Base-by-base conservation (phyloP, 2,797 vertebrate species). In the Crocodylus rhombifer region DNA sequence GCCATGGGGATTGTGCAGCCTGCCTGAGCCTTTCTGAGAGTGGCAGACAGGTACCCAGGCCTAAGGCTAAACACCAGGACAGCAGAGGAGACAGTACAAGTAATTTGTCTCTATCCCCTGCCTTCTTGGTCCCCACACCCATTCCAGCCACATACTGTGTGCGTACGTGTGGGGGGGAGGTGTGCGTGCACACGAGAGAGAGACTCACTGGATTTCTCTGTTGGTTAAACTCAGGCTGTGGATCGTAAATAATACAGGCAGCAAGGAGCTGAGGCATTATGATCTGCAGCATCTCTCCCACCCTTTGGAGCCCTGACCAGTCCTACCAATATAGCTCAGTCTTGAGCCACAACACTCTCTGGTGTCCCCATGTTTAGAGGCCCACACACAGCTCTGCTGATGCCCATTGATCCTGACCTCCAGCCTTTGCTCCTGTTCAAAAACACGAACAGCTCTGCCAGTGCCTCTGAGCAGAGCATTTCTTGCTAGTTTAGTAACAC, bases 351-450 rank as follows among this genome's bases (percentile, higher is more conserved):
- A 51, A 75, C 23, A 25, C 60, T 13, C 26, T 23, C 9, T 9
- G 14, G 79, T 16, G 20, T 55, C 42, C 84, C 2, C 30, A 7
- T 1, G 0, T 0, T 1, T 0, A 8, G 3, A 14, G 7, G 33
- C 42, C 67, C 57, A 7, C 0, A 0, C 30, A 13, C 6, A 2
- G 0, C 21, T 61, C 28, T 62, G 56, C n/a, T 21, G 3, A 1
- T 25, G 69, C 14, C 33, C 56, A 0, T 2, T 16, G 42, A 33
- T 36, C 28, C 60, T 21, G 14, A 20, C 14, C 33, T 17, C 55
- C 30, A 30, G 33, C 23, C 5, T 26, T 25, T 0, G 0, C 11
- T 36, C 55, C n/a, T 8, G 14, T 13, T 28, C 8, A 0, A 1
- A 28, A 5, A 21, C 20, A n/a, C 55, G 23, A 12, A 2, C 30